Conservation (phyloP, 2,888 invertebrate species). For the Xanthorhoe spadicearia region DNA sequence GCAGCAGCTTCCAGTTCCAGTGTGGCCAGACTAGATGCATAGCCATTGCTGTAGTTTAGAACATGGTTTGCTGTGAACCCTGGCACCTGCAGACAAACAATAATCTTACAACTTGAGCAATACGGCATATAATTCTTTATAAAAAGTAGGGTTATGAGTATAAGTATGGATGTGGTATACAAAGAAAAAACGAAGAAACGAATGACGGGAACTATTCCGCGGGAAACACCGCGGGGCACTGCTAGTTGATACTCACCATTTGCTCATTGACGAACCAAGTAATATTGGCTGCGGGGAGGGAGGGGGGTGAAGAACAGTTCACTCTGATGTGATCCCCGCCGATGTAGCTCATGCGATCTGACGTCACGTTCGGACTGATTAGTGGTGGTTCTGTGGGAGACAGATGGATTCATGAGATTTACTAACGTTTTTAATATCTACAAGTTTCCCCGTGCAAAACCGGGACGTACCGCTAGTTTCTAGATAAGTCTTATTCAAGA, state of each 20-base stretch:
- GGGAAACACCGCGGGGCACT: no score
- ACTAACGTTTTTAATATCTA: no score
- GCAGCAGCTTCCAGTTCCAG: conserved; percentile 82
- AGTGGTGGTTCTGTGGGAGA: conserved; percentile 83
- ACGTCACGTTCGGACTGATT: conserved; percentile 83
- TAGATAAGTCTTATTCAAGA: no score
- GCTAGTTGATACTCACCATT: conserved; percentile 53
- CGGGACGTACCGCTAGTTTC: no score
- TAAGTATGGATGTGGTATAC: no score
- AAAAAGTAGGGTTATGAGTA: no score
- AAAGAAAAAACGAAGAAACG: no score
- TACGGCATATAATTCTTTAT: no score
- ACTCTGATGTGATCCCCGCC: conserved; percentile 86
- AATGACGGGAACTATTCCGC: no score
- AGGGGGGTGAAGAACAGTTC: conserved; percentile 86
- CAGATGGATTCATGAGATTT: neutral
- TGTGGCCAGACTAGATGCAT: conserved; percentile 84
- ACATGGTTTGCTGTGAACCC: conserved; percentile 86
- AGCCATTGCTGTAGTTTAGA: conserved; percentile 83
- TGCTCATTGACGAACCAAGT: conserved; percentile 87
- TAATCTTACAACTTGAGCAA: neutral
- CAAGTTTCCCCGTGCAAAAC: no score
- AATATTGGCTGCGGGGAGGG: conserved; percentile 86
- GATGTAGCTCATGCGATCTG: conserved; percentile 83
- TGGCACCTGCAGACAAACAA: conserved; percentile 76